Evolutionary conservation across 1,140 invertebrate genomes (phyloP).

Genomic region (Scaptomyza hsui): DNA sequence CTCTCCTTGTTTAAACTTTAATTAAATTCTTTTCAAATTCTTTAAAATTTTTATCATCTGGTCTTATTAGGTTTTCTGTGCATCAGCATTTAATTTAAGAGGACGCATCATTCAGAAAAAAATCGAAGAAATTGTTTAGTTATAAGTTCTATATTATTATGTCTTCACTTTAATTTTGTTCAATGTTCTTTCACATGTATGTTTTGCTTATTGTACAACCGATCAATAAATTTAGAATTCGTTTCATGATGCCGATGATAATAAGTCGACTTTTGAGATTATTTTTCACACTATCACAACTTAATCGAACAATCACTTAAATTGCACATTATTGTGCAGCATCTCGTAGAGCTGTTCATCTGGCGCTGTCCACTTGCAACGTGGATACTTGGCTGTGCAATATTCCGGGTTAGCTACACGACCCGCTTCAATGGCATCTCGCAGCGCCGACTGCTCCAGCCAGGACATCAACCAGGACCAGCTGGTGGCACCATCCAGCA

Average conservation of each 20-base stretch:
- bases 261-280: not conserved
- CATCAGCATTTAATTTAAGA: constrained; percentile 49
- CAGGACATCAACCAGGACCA: constrained; percentile 60
- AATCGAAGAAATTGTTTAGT: constrained; percentile 40
- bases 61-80: constrained; percentile 44
- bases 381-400: constrained; percentile 56
- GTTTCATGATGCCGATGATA: constrained; percentile 65
- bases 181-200: constrained; percentile 56
- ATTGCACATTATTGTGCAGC: constrained; percentile 58
- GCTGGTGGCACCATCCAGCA: constrained; percentile 56
- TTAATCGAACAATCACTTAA: no score
- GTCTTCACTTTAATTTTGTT: constrained; percentile 51
- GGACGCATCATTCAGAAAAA: constrained; percentile 47
- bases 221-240: constrained; percentile 61
- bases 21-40: not conserved
- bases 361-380: constrained; percentile 63
- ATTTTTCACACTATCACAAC: no score
- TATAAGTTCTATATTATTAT: constrained; percentile 36
- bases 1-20: not conserved
- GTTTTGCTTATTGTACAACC: constrained; percentile 47
- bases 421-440: constrained; percentile 56
- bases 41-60: constrained; percentile 14
- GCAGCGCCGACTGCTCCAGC: constrained; percentile 53
- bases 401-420: constrained; percentile 8
- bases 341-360: constrained; percentile 53